phyloP scores from a whole-genome alignment of 2,113 vertebrate genomes.

The Carassius auratus region DNA sequence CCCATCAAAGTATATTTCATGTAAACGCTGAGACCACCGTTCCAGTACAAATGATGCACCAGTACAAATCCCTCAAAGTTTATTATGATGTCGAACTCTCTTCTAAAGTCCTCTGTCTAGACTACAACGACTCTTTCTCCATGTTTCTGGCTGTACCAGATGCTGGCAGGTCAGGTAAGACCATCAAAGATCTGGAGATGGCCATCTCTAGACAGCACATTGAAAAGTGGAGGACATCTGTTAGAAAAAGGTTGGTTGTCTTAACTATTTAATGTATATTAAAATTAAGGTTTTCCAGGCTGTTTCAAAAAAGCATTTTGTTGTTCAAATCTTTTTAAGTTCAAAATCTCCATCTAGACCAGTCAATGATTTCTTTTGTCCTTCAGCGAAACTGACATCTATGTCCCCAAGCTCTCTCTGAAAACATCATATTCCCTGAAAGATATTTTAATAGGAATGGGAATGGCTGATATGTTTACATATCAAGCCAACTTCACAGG shows the following conservation, averaged over 20 bases:
- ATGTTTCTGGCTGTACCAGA: constrained; percentile 75
- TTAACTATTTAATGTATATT: too few relatives aligned
- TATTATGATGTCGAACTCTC: constrained; percentile 75
- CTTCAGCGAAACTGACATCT: background rate
- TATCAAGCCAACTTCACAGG: constrained; percentile 76
- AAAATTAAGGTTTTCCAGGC: too few relatives aligned
- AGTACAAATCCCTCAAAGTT: background rate
- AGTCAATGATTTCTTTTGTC: too few relatives aligned
- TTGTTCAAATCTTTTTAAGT: too few relatives aligned
- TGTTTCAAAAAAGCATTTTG: too few relatives aligned
- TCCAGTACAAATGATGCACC: constrained; percentile 76
- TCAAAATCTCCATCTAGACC: too few relatives aligned
- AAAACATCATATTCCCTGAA: constrained; percentile 75
- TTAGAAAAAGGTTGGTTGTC: too few relatives aligned
- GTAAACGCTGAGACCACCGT: constrained; percentile 68
- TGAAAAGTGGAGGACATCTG: too few relatives aligned
- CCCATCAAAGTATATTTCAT: constrained; percentile 61
- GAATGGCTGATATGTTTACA: constrained; percentile 81
- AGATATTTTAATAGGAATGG: constrained; percentile 73
- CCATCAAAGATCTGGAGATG: constrained; percentile 66
- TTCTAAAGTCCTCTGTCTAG: constrained; percentile 54
- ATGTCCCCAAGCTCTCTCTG: constrained; percentile 83
- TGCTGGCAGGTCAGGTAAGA: background rate
- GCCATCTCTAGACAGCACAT: too few relatives aligned
- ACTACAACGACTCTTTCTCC: constrained; percentile 70